A percentile compares a stretch with the other conserved stretches of the same genome.
Conservation (phyloP, 1,140 invertebrate species). For the Oppia nitens region DNA sequence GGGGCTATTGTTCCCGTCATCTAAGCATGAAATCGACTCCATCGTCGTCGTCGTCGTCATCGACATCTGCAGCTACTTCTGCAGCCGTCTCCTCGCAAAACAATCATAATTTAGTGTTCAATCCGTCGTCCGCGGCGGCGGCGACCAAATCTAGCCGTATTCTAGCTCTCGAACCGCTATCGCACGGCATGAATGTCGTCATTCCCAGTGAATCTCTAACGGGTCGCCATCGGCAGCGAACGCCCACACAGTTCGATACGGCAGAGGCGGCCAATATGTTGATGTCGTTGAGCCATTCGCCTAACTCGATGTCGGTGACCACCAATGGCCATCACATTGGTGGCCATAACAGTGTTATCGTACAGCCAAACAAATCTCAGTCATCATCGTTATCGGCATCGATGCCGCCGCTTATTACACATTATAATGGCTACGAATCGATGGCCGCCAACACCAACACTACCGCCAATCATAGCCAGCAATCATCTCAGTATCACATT, state of each 20-base stretch:
- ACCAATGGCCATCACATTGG: not conserved
- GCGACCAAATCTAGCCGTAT: not conserved
- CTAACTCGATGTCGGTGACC: constrained; percentile 1
- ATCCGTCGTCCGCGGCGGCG: not conserved
- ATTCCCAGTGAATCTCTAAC: too few species aligned
- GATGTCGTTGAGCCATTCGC: constrained; percentile 75
- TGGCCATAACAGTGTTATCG: not conserved
- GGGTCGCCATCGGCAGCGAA: not conserved
- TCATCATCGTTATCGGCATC: not conserved
- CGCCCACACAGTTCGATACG: constrained; percentile 46
- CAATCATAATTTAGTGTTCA: not conserved
- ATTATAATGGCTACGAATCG: not conserved
- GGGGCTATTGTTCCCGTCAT: constrained; percentile 90
- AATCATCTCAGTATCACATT: not conserved
- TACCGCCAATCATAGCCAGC: too few species aligned
- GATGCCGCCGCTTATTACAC: not conserved
- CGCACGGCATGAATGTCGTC: not conserved
- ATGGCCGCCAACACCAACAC: not conserved
- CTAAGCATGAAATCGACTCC: constrained; percentile 30
- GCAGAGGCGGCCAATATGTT: constrained; percentile 92
- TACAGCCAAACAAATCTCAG: not conserved
- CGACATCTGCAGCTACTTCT: not conserved
- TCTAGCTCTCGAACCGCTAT: not conserved
- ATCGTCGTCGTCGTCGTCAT: not conserved
- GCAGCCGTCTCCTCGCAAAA: not conserved